phyloP scores from a whole-genome alignment of 1,140 invertebrate species.

The Achroia grisella region DNA sequence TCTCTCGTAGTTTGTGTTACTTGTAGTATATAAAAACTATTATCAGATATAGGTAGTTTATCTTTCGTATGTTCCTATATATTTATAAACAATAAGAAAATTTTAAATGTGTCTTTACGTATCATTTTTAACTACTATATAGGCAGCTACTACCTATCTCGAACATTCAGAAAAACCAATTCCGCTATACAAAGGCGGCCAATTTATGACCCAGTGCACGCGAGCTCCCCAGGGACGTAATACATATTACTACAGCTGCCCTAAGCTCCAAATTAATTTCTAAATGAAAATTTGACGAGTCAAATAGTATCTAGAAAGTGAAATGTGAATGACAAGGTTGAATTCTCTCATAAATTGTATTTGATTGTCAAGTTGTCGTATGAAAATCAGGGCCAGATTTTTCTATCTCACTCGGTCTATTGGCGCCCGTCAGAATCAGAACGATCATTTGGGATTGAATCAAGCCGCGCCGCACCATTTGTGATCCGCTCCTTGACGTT shows the following conservation, averaged over 20 bases:
- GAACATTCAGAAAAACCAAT: conserved; percentile 35
- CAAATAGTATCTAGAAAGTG: not conserved
- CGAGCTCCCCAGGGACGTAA: conserved; percentile 18
- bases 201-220: conserved; percentile 37
- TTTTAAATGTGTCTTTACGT: too few relatives aligned
- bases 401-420: not conserved
- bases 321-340: too few relatives aligned
- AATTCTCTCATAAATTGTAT: not conserved
- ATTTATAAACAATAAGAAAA: too few relatives aligned
- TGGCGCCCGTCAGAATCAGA: conserved; percentile 22
- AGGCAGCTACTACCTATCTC: conserved; percentile 1
- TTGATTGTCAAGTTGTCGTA: not conserved
- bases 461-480: conserved; percentile 33
- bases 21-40: too few relatives aligned
- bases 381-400: too few relatives aligned
- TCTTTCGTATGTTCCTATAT: too few relatives aligned
- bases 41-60: too few relatives aligned
- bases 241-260: conserved; percentile 12
- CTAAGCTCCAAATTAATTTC: conserved; percentile 32
- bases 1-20: too few relatives aligned
- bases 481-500: conserved; percentile 26
- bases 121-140: not conserved
- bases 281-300: conserved; percentile 17
- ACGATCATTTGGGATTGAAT: conserved; percentile 34
- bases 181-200: conserved; percentile 37